Base-by-base conservation (phyloP, 35 echinoderm and acorn worm genomes). In the Nesometra sesokonis region DNA sequence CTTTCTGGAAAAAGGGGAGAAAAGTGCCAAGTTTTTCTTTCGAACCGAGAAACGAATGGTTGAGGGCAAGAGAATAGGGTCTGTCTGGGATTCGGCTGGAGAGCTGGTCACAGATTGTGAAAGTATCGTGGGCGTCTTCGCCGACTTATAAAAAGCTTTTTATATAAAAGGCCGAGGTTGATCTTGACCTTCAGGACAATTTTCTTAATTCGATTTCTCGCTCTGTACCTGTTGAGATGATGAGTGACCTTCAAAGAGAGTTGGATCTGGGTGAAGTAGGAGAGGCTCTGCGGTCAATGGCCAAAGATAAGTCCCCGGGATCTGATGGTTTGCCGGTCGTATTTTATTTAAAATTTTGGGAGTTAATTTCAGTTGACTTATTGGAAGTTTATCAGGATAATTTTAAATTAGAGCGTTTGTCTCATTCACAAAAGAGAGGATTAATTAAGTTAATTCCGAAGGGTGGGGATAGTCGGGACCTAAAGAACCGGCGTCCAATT, bases 401-500 rank as follows among this genome's bases (percentile, higher is more conserved):
- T 84, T 90, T 85, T 31, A 13, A 67, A 0, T 31, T 3, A 38
- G 82, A 34, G 3, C n/a, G 13, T 11, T 43, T 90, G 57, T 90
- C 88, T 3, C 29, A 57, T 13, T 77, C 88, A 5, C 88, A 90
- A 57, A 43, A 76, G 30, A 15, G n/a, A 15, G 88, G 40, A 31
- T 31, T 90, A 7, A 85, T 90, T 79, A 90, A 35, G 0, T 37
- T 90, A 19, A 34, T 85, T 9, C 82, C 47, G 13, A 90, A 85
- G 47, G 21, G 21, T 35, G 88, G 82, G 15, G 88, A 90, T 46
- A 37, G 32, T 13, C 13, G 0, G 31, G 76, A 85, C 36, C 39
- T 52, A 13, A 29, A 76, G 52, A 93, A 93, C 46, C 85, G 91
- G 87, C 82, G 91, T 52, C 91, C 91, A 29, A 93, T 93, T 32